Conservation (phyloP, 2,113 vertebrate genomes). For the Erpornis zantholeuca region DNA sequence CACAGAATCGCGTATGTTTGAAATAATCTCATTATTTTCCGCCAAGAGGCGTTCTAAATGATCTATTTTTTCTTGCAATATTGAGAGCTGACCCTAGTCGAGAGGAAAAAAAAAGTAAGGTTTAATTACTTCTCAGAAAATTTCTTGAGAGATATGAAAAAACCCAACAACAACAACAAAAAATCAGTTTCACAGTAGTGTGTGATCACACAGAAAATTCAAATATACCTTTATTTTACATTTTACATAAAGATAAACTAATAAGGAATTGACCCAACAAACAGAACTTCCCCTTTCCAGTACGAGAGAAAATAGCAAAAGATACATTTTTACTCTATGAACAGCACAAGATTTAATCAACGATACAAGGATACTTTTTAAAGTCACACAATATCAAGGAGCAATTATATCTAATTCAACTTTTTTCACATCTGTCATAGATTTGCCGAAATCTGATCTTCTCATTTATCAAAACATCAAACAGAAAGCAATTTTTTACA, state of each 20-base stretch:
- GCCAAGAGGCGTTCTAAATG: conserved; percentile 86
- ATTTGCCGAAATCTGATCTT: neutral
- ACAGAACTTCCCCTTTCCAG: neutral
- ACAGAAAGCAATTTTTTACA: neutral
- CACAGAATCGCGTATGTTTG: conserved; percentile 85
- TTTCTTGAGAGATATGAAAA: neutral
- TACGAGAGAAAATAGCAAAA: neutral
- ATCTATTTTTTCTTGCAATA: conserved; percentile 91
- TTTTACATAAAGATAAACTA: neutral
- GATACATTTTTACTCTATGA: neutral
- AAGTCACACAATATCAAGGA: neutral
- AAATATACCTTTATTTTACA: neutral
- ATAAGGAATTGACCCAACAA: neutral
- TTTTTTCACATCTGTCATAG: neutral
- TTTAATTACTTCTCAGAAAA: neutral
- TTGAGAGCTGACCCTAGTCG: conserved; percentile 83
- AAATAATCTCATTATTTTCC: conserved; percentile 92
- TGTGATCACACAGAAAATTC: neutral
- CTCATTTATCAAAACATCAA: neutral
- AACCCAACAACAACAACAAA: neutral
- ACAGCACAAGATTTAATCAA: neutral
- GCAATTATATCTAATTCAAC: neutral
- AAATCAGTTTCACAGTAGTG: neutral
- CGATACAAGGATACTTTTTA: neutral
- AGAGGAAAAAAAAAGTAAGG: neutral